Evolutionary conservation across 1,140 invertebrate genomes (phyloP).

Genomic region (Diorhabda sublineata): DNA sequence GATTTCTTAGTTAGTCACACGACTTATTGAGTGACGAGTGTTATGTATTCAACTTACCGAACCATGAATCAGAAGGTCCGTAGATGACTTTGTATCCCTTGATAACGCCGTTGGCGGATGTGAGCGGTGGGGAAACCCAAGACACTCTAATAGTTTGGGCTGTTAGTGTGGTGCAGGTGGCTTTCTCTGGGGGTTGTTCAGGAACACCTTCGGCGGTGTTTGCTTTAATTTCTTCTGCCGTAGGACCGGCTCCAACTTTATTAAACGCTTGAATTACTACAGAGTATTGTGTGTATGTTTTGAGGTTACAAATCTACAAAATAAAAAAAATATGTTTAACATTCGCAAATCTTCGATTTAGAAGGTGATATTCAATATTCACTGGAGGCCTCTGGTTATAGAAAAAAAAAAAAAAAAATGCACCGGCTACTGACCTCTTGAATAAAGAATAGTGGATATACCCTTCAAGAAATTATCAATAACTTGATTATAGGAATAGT

Average conservation of each 20-base stretch:
- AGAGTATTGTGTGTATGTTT: constrained; percentile 90
- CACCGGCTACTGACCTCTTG: too few species aligned
- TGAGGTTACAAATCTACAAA: constrained; percentile 41
- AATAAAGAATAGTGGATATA: too few species aligned
- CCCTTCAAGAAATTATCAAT: too few species aligned
- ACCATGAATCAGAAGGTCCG: constrained; percentile 87
- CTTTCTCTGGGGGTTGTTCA: constrained; percentile 87
- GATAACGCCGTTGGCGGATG: constrained; percentile 88
- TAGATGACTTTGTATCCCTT: constrained; percentile 96
- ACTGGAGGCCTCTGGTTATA: too few species aligned
- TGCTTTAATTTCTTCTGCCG: constrained; percentile 83
- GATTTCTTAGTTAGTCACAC: too few species aligned
- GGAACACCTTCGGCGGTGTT: constrained; percentile 91
- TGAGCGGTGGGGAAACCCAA: constrained; percentile 87
- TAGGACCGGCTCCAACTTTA: constrained; percentile 86
- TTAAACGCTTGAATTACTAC: constrained; percentile 95
- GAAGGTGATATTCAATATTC: too few species aligned
- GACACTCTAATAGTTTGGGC: constrained; percentile 90
- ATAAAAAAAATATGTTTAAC: background rate
- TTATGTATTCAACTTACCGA: constrained; percentile 60
- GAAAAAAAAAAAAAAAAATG: too few species aligned
- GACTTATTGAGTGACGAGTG: too few species aligned
- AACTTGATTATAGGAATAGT: too few species aligned
- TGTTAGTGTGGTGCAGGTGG: constrained; percentile 84
- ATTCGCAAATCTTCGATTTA: too few species aligned